phyloP scores from a whole-genome alignment of 2,888 invertebrate genomes.

The Halocaridina rubra region DNA sequence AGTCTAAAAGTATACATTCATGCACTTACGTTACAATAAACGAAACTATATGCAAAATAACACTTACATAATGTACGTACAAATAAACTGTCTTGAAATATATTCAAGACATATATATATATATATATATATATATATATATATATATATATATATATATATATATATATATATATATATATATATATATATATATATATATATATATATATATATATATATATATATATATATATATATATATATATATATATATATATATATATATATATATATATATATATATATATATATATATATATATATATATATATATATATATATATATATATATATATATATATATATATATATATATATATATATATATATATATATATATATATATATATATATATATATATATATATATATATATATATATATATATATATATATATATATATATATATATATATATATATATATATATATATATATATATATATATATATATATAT shows the following conservation, averaged over 20 bases:
- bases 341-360: no score
- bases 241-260: background rate
- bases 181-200: constrained; percentile 6
- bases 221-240: background rate
- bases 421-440: no score
- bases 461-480: no score
- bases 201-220: background rate
- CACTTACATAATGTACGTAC: background rate
- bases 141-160: background rate
- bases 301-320: no score
- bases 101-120: background rate
- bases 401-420: no score
- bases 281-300: constrained; percentile 20
- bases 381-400: no score
- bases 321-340: no score
- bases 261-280: background rate
- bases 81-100: background rate
- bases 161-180: background rate
- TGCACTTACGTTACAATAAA: no score
- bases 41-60: background rate
- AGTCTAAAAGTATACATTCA: no score
- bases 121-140: background rate
- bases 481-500: no score
- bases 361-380: no score
- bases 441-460: no score